phyloP scores from a whole-genome alignment of 53 echinoderm and acorn worm species.

The Stichopus horrens region DNA sequence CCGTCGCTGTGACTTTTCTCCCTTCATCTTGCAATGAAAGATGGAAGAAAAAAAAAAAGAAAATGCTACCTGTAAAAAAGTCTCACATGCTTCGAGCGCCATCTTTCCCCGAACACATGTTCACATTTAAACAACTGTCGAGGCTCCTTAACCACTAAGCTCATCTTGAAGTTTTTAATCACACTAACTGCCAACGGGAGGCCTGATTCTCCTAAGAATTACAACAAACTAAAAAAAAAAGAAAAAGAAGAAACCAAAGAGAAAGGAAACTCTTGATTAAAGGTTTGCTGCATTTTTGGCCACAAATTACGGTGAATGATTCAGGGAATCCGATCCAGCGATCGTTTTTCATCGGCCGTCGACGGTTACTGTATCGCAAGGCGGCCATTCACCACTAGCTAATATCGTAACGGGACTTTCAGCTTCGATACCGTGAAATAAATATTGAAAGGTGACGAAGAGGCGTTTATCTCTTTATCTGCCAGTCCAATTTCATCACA shows the following conservation, averaged over 20 bases:
- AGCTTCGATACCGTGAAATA: not conserved
- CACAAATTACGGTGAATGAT: slow-evolving; percentile 44
- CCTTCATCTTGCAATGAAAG: not conserved
- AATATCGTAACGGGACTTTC: not conserved
- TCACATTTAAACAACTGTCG: slow-evolving; percentile 34
- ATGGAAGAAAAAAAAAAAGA: not conserved
- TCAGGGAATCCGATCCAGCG: slow-evolving; percentile 24
- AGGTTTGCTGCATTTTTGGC: slow-evolving; percentile 38
- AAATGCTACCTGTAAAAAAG: slow-evolving; percentile 3
- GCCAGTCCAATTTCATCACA: too few relatives aligned
- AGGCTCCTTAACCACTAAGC: slow-evolving; percentile 46
- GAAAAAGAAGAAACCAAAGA: not conserved
- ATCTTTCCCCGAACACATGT: slow-evolving; percentile 5
- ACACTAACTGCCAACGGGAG: slow-evolving; percentile 43
- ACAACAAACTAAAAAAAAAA: slow-evolving; percentile 7
- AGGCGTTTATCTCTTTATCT: not conserved
- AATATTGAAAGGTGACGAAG: not conserved
- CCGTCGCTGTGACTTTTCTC: too few relatives aligned
- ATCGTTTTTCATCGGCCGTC: slow-evolving; percentile 40
- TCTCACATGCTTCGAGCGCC: slow-evolving; percentile 4
- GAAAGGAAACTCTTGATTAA: slow-evolving; percentile 11
- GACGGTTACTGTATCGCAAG: slow-evolving; percentile 21
- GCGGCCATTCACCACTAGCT: slow-evolving; percentile 17
- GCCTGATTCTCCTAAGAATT: slow-evolving; percentile 40
- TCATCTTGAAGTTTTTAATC: slow-evolving; percentile 36